Evolutionary conservation across 2,797 vertebrate species (phyloP), one percentile per base, ranked within the genome.

Genomic region (Sebastiscus albofasciatus): DNA sequence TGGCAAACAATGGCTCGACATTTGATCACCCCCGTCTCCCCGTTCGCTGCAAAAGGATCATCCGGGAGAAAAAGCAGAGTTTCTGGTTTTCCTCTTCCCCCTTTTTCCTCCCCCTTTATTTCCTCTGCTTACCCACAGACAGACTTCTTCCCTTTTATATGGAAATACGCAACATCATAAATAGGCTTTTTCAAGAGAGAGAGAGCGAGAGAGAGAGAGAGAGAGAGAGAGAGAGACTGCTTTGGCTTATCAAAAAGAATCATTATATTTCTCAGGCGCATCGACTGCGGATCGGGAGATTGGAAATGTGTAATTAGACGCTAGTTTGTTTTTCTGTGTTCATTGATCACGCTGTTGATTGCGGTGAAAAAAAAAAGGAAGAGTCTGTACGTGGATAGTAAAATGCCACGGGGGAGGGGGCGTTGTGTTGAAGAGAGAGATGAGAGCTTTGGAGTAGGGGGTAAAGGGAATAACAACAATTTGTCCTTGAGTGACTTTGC

Each of bases 1-100:
- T 86, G 67, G 88, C 89, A 94, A 93, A 95, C 93, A 95, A 94
- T 93, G 88, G 91, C 83, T 90, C 84, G 78, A 93, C 94, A 94
- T 95, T 94, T 93, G 89, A 94, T 93, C 89, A 67, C 77, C 85
- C 81, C 66, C 67, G 49, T 77, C 64, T 82, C 73, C 64, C 80
- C 66, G 64, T 80, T 87, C 80, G 1, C 77, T 85, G 76, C 72
- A 67, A 81, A 89, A 90, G 77, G 81, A 90, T 90, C 87, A 87
- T 85, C 73, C 6, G 2, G 85, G 79, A 87, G 81, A 89, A 89
- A 83, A 87, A 65, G 49, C 77, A 34, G 70, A 74, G n/a, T 88
- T 89, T 87, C 80, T 77, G 72, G 20, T 62, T 88, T 78, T 59
- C 65, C 60, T 66, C 76, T 67, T 11, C 12, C 82, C 65, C 54